Evolutionary conservation across 2,113 vertebrate species (phyloP), one percentile per base, ranked within the genome.

Genomic region (Albula goreensis): DNA sequence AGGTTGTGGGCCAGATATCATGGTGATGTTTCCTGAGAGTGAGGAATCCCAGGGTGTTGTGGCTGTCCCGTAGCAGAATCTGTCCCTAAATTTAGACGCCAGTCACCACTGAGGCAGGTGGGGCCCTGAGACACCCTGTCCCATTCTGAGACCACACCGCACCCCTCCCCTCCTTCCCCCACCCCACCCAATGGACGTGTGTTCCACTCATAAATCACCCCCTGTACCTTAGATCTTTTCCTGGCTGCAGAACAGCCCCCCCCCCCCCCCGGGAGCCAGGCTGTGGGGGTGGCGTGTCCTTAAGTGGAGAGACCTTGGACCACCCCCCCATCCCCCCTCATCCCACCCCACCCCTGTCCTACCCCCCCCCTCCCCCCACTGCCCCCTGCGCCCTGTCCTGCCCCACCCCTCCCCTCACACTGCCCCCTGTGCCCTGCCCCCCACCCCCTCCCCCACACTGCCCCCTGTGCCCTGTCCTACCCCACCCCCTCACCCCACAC

Each of bases 401-500:
- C 60, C 17, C 60, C 60, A 22, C 15, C 60, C 11, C 15, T 19
- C 22, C 1, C 17, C n/a, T n/a, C n/a, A n/a, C n/a, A n/a, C n/a
- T n/a, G n/a, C n/a, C n/a, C n/a, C n/a, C n/a, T n/a, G n/a, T n/a
- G n/a, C n/a, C n/a, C n/a, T n/a, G n/a, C 3, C 15, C 15, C 11
- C 3, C 11, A 2, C 19, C 0, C 4, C 17, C 4, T 2, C 3
- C 2, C 60, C 15, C 60, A 6, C 2, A n/a, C n/a, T n/a, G n/a
- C n/a, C n/a, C n/a, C n/a, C n/a, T n/a, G n/a, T n/a, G n/a, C 19
- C 31, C 31, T 22, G 15, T 66, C 60, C 7, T 1, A 5, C 15
- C 11, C 3, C 11, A 2, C 19, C 0, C 4, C 17, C 4, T 2
- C 3, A 19, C 60, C 0, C 31, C 1, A 1, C 2, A 15, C 15